A percentile compares a stretch with the other conserved stretches of the same genome.
Evolutionary conservation across 2,888 invertebrate genomes (phyloP).

Genomic region (Theretra japonica): DNA sequence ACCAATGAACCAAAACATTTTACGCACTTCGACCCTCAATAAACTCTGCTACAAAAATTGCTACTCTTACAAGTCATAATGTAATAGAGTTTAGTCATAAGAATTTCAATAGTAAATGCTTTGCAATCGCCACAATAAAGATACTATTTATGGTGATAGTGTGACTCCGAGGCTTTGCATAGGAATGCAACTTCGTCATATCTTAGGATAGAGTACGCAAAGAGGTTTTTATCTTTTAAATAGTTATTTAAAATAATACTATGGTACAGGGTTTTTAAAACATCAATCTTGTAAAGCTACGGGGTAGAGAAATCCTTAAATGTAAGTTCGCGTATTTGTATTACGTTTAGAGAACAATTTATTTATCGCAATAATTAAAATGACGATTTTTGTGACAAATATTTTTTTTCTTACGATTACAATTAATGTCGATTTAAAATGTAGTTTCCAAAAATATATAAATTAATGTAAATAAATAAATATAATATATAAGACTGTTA

Average conservation of each 20-base stretch:
- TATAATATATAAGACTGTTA: no score
- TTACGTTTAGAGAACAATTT: no score
- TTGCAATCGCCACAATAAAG: not conserved
- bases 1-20: no score
- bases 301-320: no score
- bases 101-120: conserved; percentile 7
- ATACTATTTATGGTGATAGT: conserved; percentile 11
- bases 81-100: not conserved
- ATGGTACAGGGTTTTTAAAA: not conserved
- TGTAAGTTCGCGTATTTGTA: no score
- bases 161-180: conserved; percentile 8
- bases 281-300: no score
- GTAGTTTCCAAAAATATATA: no score
- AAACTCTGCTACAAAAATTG: not conserved
- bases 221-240: not conserved
- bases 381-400: no score
- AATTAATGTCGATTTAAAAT: no score
- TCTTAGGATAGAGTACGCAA: conserved; percentile 1
- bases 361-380: no score
- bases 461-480: no score
- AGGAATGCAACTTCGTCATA: conserved; percentile 15
- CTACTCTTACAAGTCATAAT: not conserved
- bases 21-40: not conserved
- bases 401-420: no score
- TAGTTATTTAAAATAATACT: conserved; percentile 2